Evolutionary conservation across 2,797 vertebrate genomes (phyloP), one percentile per base, ranked within the genome.

Genomic region (Centropyge bicolor): DNA sequence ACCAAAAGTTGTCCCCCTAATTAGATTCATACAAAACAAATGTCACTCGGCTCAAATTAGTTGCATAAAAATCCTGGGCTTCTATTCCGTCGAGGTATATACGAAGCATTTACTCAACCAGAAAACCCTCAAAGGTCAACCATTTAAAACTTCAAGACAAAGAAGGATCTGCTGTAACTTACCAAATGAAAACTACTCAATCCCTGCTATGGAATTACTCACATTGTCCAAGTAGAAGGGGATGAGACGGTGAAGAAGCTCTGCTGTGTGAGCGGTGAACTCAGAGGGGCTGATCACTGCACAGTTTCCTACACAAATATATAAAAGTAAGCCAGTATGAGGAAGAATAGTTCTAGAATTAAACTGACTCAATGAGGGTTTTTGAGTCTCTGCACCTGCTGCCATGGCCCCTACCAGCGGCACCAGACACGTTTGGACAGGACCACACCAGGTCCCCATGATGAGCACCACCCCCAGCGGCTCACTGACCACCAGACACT

Each of bases 141-240:
- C 7, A 62, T 78, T 48, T 57, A 9, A 75, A 17, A 41, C 22
- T 9, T 52, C 3, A 48, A 11, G 8, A 69, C 40, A 38, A n/a
- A 49, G 1, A 14, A 40, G 38, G 2, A 0, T n/a, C 1, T 40
- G 64, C 19, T 16, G 16, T 6, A 55, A 56, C n/a, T 61, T 41
- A 16, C 31, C 45, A 20, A 24, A 51, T 16, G 7, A 38, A 49
- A 63, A 59, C 1, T 6, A 22, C 48, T 45, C 11, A 51, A 35
- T 55, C 14, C 12, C 38, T 63, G 7, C 11, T n/a, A 17, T 43
- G 19, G 20, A 67, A 76, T 51, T 67, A 90, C 95, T 95, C 76
- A 96, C 95, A 78, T 94, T 94, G 78, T 96, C 94, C 80, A 96
- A 76, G 86, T 96, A 96, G 38, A 86, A 89, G 11, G 95, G 95